Base-by-base conservation (phyloP, 2,113 vertebrate species). In the Sinosuthora webbiana region DNA sequence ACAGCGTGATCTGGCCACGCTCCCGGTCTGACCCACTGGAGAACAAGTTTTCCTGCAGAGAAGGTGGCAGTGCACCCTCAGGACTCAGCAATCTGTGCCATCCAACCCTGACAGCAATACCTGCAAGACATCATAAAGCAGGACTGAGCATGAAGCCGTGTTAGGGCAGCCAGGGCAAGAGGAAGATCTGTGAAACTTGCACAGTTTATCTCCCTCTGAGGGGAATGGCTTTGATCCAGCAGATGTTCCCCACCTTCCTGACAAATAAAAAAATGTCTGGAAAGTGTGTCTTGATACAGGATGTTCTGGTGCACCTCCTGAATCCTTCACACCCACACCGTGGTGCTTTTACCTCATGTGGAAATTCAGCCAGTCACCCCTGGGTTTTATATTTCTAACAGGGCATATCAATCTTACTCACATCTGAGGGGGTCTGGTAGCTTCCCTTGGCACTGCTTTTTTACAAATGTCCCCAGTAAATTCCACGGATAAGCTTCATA, bases 121-220 rank as follows among this genome's bases (percentile, higher is more conserved):
- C 60, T 64, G 10, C 0, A 19, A 24, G 44, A 6, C 6, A 1
- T 7, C 13, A 4, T 0, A 12, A 17, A 28, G 63, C 30, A 25
- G 23, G 22, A 2, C 37, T 69, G 41, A 30, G 55, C 31, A 4
- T 0, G 13, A 16, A 41, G 22, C 31, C 9, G 30, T 39, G 0
- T 15, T 10, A 7, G 6, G 55, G 12, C 64, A 67, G 37, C 53
- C 83, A 56, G n/a, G 30, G 37, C 22, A 56, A 28, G 71, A 62
- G 37, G 31, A 41, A n/a, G 15, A 73, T 35, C 11, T 1, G 8
- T 3, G 4, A 33, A 24, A 39, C 7, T 22, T 55, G 30, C 21
- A 11, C 19, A 23, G 5, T 73, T 88, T 20, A 23, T 15, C 44
- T 86, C 20, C 59, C 76, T 65, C n/a, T 41, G 31, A 80, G n/a